Base-by-base conservation (phyloP, 2,113 vertebrate species). In the Noturus placidus region DNA sequence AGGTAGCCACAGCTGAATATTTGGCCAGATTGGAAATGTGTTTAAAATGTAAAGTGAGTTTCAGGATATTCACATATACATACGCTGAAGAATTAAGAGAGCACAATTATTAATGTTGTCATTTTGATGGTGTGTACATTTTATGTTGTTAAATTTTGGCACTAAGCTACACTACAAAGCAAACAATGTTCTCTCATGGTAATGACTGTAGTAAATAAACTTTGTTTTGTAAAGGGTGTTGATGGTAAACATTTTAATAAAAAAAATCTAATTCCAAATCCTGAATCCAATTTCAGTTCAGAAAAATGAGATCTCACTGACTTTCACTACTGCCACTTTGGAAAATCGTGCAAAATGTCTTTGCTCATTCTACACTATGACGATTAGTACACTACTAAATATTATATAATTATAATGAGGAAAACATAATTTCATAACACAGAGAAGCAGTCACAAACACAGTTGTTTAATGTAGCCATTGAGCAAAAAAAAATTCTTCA, bases 191-290 rank as follows among this genome's bases (percentile, higher is more conserved):
- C 0, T 63, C 13, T 69, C 30, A 19, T 74, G 0, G 7, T 82
- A 87, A 7, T 83, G 35, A 83, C 54, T 61, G 42, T 46, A 6
- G 42, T 46, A 46, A 46, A 46, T 50, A 80, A 69, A 87, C 19
- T 17, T 76, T 87, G 33, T 76, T 52, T 87, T 76, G 11, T 82
- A 80, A 46, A 69, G 13, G 46, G 27, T 82, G 56, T 7, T 22
- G 13, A 56, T 69, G 13, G 56, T 30, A 42, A 59, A 82, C 10
- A 70, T 72, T 72, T 82, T 42, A 87, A 82, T 70, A 46, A 82
- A 82, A 82, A 82, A 87, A 74, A 85, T 10, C 5, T 20, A 20
- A 57, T 57, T 86, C 54, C 17, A 86, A 57, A 70, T 67, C 35
- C 9, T 54, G 7, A 25, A 69, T 13, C 13, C 27, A 81, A 3